Conservation (phyloP, 2,888 invertebrate genomes). For the Disparrhopalites patrizii region DNA sequence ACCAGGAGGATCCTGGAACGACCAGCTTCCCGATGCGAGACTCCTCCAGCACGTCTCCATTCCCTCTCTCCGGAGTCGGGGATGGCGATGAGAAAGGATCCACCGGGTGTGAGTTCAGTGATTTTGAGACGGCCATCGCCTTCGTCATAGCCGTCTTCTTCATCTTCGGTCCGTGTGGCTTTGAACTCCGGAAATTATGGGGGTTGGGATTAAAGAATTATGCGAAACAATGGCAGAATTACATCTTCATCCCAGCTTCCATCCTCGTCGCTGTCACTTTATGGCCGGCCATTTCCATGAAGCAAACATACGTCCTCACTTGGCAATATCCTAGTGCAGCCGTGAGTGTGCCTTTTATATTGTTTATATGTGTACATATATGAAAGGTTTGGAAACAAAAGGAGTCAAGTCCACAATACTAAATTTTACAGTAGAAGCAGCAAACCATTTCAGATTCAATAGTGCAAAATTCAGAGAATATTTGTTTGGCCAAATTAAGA, state of each 20-base stretch:
- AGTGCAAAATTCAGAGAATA: too few relatives aligned
- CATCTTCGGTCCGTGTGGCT: background rate
- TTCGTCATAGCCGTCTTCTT: background rate
- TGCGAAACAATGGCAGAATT: conserved; percentile 15
- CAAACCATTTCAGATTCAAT: too few relatives aligned
- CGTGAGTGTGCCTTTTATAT: too few relatives aligned
- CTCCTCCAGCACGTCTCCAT: too few relatives aligned
- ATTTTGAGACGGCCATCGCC: background rate
- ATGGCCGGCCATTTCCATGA: conserved; percentile 1
- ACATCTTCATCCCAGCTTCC: background rate
- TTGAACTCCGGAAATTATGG: background rate
- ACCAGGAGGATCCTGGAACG: background rate
- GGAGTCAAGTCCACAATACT: too few relatives aligned
- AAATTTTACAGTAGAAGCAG: too few relatives aligned
- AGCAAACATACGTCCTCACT: background rate
- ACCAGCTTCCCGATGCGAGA: background rate
- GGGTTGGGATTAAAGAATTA: background rate
- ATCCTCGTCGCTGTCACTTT: background rate
- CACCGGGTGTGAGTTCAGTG: background rate
- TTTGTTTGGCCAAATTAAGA: too few relatives aligned
- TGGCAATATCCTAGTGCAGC: conserved; percentile 18
- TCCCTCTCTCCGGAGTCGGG: too few relatives aligned
- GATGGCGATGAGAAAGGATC: background rate
- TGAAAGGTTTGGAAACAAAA: too few relatives aligned
- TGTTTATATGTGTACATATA: too few relatives aligned